phyloP scores from a whole-genome alignment of 2,113 vertebrate genomes.

The Paraplagusia blochii region DNA sequence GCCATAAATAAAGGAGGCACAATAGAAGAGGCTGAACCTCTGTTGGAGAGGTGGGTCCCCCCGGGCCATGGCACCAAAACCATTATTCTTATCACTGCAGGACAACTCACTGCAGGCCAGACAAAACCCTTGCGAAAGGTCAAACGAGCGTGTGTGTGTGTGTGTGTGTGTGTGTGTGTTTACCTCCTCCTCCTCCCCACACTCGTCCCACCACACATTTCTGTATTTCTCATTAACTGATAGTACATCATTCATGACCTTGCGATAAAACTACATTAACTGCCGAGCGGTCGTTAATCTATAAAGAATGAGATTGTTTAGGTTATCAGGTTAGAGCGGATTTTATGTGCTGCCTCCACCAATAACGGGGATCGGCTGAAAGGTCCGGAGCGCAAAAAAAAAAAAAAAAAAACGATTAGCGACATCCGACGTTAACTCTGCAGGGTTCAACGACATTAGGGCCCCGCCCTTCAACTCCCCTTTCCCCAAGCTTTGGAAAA shows the following conservation, averaged over 20 bases:
- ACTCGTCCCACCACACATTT: slow-evolving; percentile 57
- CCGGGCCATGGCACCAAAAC: slow-evolving; percentile 58
- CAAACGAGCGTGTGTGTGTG: slow-evolving; percentile 48
- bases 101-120: slow-evolving; percentile 61
- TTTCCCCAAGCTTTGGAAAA: too few relatives aligned
- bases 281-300: slow-evolving; percentile 66
- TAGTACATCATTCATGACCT: slow-evolving; percentile 73
- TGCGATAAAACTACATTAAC: slow-evolving; percentile 71
- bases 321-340: slow-evolving; percentile 60
- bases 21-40: slow-evolving; percentile 43
- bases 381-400: slow-evolving; percentile 42
- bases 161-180: slow-evolving; percentile 11
- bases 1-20: slow-evolving; percentile 43
- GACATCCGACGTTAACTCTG: too few relatives aligned
- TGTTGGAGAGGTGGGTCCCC: slow-evolving; percentile 59
- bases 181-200: slow-evolving; percentile 53
- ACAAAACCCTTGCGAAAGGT: slow-evolving; percentile 67
- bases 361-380: slow-evolving; percentile 41
- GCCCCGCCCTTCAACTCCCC: too few relatives aligned
- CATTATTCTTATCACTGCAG: slow-evolving; percentile 74
- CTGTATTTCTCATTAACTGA: slow-evolving; percentile 77
- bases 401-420: too few relatives aligned
- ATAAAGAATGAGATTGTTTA: slow-evolving; percentile 62
- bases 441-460: too few relatives aligned
- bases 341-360: slow-evolving; percentile 43